Percentiles rank a stretch among this genome's conserved stretches.
These are phyloP conservation scores for Morinoia aosen DNA, from an alignment of 2,888 invertebrate species.

Conservation along the genomic window DNA sequence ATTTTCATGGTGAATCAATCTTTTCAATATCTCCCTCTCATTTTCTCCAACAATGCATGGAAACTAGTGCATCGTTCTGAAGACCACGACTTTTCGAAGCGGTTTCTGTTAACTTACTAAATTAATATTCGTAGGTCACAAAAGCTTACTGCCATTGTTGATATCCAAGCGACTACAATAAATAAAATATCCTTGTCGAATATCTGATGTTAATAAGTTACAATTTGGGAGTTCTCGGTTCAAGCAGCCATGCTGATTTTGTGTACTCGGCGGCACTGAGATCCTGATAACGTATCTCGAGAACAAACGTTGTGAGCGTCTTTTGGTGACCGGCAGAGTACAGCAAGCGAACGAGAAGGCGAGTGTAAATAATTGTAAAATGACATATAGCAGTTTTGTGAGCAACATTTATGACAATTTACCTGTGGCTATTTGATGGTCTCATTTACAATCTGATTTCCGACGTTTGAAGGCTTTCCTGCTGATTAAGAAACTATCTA, in stretches of 20 bases:
- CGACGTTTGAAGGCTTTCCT: background rate
- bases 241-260: background rate
- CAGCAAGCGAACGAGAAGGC: background rate
- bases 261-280: background rate
- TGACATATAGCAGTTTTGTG: background rate
- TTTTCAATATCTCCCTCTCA: too few relatives aligned
- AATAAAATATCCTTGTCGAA: too few relatives aligned
- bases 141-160: too few relatives aligned
- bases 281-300: background rate
- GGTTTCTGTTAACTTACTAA: too few relatives aligned
- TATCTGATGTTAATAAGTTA: too few relatives aligned
- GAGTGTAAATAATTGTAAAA: background rate
- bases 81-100: too few relatives aligned
- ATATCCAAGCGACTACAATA: too few relatives aligned
- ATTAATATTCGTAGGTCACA: too few relatives aligned
- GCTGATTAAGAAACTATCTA: background rate
- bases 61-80: too few relatives aligned
- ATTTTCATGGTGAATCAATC: too few relatives aligned
- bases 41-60: too few relatives aligned
- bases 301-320: background rate
- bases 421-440: background rate
- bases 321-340: background rate
- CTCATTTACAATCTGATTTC: background rate
- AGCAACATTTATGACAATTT: background rate
- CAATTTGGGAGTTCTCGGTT: too few relatives aligned